Evolutionary conservation across 1,140 invertebrate species (phyloP).

Genomic region (Nephotettix cincticeps): DNA sequence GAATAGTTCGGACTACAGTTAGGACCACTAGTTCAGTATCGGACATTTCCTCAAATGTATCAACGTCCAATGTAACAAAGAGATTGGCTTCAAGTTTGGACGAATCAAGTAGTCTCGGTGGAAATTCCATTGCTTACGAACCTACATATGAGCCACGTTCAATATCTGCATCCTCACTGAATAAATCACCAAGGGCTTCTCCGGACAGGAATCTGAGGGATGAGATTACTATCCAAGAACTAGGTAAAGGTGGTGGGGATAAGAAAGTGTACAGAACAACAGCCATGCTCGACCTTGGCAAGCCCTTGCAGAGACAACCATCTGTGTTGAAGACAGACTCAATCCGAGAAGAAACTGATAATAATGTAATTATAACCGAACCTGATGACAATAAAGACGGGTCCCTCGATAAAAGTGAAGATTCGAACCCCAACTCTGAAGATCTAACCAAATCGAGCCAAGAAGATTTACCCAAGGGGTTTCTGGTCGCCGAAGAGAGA

Average conservation of each 20-base stretch:
- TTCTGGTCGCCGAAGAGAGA: constrained; percentile 1
- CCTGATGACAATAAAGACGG: constrained; percentile 16
- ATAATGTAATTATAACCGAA: constrained; percentile 22
- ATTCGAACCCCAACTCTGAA: constrained; percentile 6
- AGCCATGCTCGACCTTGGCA: not conserved
- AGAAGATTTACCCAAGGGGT: constrained; percentile 15
- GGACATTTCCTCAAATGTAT: not conserved
- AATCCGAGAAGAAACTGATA: constrained; percentile 9
- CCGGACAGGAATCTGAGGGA: not conserved
- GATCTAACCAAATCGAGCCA: constrained; percentile 23
- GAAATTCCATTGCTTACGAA: not conserved
- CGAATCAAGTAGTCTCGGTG: not conserved
- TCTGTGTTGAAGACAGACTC: not conserved
- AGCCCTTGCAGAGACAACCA: not conserved
- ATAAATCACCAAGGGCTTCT: not conserved
- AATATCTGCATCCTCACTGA: not conserved
- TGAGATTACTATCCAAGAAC: constrained; percentile 7
- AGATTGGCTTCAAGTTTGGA: constrained; percentile 13
- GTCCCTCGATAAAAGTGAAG: constrained; percentile 15
- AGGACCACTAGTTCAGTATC: constrained; percentile 7
- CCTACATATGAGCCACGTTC: not conserved
- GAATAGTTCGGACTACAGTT: not conserved
- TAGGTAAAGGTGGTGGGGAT: constrained; percentile 11
- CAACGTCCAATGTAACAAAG: not conserved
- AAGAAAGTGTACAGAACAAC: constrained; percentile 16